A percentile compares a stretch with the other conserved stretches of the same genome.
phyloP scores from a whole-genome alignment of 2,888 invertebrate genomes.

The Phalera bucephala region DNA sequence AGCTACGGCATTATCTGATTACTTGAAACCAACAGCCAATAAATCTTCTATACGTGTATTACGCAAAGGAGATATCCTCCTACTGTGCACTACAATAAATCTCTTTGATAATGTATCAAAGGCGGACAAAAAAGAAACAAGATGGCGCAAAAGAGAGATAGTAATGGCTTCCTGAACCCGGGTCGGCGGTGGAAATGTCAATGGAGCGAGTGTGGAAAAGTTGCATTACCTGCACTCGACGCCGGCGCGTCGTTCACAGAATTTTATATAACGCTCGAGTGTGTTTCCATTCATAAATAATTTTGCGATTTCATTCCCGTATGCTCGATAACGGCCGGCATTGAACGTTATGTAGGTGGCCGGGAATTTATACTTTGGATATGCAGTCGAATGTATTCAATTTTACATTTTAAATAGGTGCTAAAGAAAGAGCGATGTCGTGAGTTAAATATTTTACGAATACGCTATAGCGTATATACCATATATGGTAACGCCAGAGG shows the following conservation, averaged over 20 bases:
- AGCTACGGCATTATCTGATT: too few species aligned
- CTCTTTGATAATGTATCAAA: constrained; percentile 25
- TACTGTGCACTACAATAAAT: constrained; percentile 22
- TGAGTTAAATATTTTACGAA: too few species aligned
- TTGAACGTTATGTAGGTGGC: too few species aligned
- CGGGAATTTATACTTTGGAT: too few species aligned
- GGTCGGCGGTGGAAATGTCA: constrained; percentile 20
- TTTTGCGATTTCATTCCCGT: constrained; percentile 10
- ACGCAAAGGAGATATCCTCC: constrained; percentile 19
- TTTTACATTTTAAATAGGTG: too few species aligned
- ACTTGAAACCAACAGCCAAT: too few species aligned
- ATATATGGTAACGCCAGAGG: too few species aligned
- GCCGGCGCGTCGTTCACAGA: constrained; percentile 5
- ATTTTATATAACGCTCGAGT: constrained; percentile 17
- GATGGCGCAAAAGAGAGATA: constrained; percentile 23
- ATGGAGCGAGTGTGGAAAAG: constrained; percentile 15
- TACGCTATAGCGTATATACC: too few species aligned
- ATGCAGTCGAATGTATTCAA: too few species aligned
- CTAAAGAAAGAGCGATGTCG: too few species aligned
- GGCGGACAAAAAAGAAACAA: constrained; percentile 27
- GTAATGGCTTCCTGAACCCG: constrained; percentile 32
- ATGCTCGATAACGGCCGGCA: constrained; percentile 1
- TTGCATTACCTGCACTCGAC: constrained; percentile 19
- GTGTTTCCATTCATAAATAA: constrained; percentile 29
- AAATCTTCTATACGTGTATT: constrained; percentile 19